Conservation (phyloP, 2,113 vertebrate species). For the Prunella fulvescens region DNA sequence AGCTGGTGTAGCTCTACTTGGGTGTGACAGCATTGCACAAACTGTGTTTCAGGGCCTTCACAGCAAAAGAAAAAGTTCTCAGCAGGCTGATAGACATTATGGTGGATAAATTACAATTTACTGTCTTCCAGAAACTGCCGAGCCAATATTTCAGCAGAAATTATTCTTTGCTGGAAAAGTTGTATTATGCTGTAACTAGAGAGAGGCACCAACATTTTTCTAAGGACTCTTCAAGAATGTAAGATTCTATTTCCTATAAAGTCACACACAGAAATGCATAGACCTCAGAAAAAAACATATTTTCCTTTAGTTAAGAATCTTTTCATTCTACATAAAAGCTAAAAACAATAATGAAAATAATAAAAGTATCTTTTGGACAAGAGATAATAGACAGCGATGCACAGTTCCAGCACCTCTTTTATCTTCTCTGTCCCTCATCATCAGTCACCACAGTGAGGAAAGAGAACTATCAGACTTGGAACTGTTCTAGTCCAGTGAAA, state of each 20-base stretch:
- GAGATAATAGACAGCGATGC: neutral
- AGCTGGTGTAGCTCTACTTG: neutral
- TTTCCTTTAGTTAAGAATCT: neutral
- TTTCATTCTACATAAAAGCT: slow-evolving; percentile 2
- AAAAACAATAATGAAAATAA: slow-evolving; percentile 7
- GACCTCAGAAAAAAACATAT: neutral
- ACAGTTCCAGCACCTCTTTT: slow-evolving; percentile 7
- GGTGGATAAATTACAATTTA: neutral
- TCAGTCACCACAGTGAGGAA: neutral
- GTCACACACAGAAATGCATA: neutral
- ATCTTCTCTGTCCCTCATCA: slow-evolving; percentile 27
- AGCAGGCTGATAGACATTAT: neutral
- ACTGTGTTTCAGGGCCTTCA: neutral
- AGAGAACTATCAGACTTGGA: slow-evolving; percentile 7
- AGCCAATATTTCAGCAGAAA: neutral
- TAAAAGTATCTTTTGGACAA: neutral
- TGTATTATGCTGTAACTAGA: neutral
- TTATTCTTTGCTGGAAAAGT: neutral
- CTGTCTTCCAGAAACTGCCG: neutral
- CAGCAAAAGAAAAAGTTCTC: neutral
- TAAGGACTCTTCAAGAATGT: neutral
- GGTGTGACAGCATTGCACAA: neutral
- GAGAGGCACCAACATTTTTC: neutral
- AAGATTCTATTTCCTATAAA: neutral
- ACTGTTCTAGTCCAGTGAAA: neutral